Conservation (phyloP, 1,140 invertebrate species). For the Episyrphus balteatus region DNA sequence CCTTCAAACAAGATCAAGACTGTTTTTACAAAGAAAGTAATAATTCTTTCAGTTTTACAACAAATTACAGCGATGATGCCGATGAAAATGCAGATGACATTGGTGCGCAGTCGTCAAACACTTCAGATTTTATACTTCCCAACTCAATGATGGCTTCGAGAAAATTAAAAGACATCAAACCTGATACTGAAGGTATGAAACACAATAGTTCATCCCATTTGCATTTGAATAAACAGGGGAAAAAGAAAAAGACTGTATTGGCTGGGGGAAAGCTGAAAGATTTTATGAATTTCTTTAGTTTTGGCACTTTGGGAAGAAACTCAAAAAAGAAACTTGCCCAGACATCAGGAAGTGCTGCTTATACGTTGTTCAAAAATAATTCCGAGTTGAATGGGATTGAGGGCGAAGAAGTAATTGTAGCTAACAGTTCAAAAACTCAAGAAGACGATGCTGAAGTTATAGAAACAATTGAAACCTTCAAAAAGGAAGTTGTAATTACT, state of each 20-base stretch:
- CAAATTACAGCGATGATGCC: slow-evolving; percentile 10
- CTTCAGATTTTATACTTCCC: background rate
- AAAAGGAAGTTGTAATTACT: too few species aligned
- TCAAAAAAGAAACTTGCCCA: slow-evolving; percentile 24
- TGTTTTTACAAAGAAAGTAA: slow-evolving; percentile 4
- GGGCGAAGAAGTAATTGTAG: slow-evolving; percentile 5
- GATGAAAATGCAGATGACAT: background rate
- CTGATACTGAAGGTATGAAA: slow-evolving; percentile 29
- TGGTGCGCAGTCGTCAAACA: background rate
- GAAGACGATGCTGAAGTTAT: too few species aligned
- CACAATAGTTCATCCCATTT: slow-evolving; percentile 15
- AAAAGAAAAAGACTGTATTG: too few species aligned
- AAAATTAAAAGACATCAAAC: slow-evolving; percentile 27
- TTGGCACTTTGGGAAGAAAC: slow-evolving; percentile 4
- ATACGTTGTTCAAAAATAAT: slow-evolving; percentile 22
- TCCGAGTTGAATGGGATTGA: slow-evolving; percentile 1
- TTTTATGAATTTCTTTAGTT: slow-evolving; percentile 18
- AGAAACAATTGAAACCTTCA: too few species aligned
- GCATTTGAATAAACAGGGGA: background rate
- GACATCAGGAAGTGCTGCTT: slow-evolving; percentile 9
- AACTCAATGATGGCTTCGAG: slow-evolving; percentile 16
- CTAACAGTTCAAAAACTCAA: slow-evolving; percentile 2
- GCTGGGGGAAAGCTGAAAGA: slow-evolving; percentile 8
- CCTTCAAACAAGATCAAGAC: slow-evolving; percentile 14
- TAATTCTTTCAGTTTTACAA: slow-evolving; percentile 25